Evolutionary conservation across 2,888 invertebrate genomes (phyloP).

Genomic region (Apoderus coryli): DNA sequence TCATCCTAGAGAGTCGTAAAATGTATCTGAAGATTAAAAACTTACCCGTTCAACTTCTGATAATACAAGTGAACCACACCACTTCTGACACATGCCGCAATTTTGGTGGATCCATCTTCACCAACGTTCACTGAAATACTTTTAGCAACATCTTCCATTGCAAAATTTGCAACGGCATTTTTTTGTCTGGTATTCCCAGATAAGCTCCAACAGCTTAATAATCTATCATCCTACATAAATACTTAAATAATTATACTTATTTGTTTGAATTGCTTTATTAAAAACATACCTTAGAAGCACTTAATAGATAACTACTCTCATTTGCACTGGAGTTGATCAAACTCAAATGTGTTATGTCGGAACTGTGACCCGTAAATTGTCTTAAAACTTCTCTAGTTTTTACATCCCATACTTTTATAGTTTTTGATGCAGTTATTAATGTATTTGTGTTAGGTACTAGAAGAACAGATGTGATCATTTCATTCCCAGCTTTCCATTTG

Average conservation of each 20-base stretch:
- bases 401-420: constrained; percentile 50
- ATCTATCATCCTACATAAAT: constrained; percentile 32
- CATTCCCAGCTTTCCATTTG: constrained; percentile 51
- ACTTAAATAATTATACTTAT: no score
- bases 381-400: constrained; percentile 41
- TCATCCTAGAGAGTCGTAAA: no score
- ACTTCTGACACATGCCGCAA: constrained; percentile 49
- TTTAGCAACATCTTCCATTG: constrained; percentile 54
- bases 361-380: constrained; percentile 49
- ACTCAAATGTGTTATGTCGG: constrained; percentile 37
- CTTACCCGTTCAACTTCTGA: constrained; percentile 61
- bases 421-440: constrained; percentile 30
- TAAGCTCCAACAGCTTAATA: constrained; percentile 37
- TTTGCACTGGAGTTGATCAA: constrained; percentile 25
- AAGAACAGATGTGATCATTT: constrained; percentile 43
- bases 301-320: constrained; percentile 32
- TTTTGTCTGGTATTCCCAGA: constrained; percentile 34
- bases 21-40: constrained; percentile 3
- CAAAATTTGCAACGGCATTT: constrained; percentile 40
- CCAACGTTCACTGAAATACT: constrained; percentile 36
- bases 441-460: constrained; percentile 38
- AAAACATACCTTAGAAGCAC: constrained; percentile 30
- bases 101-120: constrained; percentile 35
- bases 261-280: constrained; percentile 4
- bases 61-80: constrained; percentile 70